Conservation (phyloP, 2,113 vertebrate genomes). For the Microcebus tavaratra region DNA sequence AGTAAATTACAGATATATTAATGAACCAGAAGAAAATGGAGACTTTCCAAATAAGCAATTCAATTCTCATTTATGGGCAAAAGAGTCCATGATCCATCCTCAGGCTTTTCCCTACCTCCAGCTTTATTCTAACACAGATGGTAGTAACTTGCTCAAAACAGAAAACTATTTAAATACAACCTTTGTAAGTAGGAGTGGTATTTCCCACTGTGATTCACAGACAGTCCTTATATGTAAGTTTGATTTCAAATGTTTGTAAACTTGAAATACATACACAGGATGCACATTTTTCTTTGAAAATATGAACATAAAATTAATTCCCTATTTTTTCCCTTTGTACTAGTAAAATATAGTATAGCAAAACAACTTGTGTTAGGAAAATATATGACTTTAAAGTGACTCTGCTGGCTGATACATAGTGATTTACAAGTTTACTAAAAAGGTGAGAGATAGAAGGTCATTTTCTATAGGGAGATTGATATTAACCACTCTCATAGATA, state of each 20-base stretch:
- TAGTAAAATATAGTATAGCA: neutral
- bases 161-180: neutral
- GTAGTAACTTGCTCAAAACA: neutral
- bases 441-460: neutral
- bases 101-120: neutral
- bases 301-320: neutral
- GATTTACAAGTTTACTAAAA: neutral
- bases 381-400: neutral
- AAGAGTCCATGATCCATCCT: neutral
- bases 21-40: neutral
- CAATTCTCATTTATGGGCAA: neutral
- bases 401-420: neutral
- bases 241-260: neutral
- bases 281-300: conserved; percentile 37
- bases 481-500: neutral
- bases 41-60: neutral
- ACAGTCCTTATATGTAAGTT: neutral
- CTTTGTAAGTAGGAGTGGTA: neutral
- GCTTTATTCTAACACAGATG: neutral
- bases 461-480: neutral
- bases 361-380: neutral
- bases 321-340: neutral
- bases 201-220: neutral
- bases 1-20: neutral
- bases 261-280: neutral